Base-by-base conservation (phyloP, 2,797 vertebrate species). In the Sebastes nivosus region DNA sequence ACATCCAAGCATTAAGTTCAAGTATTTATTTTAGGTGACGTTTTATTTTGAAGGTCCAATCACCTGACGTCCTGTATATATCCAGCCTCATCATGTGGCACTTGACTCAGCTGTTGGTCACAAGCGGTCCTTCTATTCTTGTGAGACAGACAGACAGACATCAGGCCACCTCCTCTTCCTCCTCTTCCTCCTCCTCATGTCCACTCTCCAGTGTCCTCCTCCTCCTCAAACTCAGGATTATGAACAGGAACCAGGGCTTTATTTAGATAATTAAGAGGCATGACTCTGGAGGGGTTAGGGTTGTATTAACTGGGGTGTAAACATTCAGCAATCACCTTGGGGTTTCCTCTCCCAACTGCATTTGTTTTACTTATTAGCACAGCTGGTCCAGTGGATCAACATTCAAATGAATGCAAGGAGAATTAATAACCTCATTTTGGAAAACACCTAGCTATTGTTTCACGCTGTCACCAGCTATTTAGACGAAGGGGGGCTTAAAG, bases 101-200 rank as follows among this genome's bases (percentile, higher is more conserved):
- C 73, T 92, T 89, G 79, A 89, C 83, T 73, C 75, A 83, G 82
- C 85, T 84, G 89, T 87, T 85, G 91, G 88, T 16, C 78, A 84
- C 88, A 61, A 92, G 84, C 90, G 92, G 89, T 76, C 75, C 86
- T 92, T 81, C 79, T 91, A 89, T 93, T 94, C 92, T 84, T 92
- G 89, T 86, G 89, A 88, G 90, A 89, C 92, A 84, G 92, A 83
- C 93, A 84, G 92, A 89, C 95, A 94, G 93, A 91, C 94, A 91
- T 93, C 91, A 92, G 87, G 87, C 92, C 90, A 77, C 89, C 85
- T 89, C 88, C 91, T 94, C 85, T 83, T 86, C 87, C 81, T 87
- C 89, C 82, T 89, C 88, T 91, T 94, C 85, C 83, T 86, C 87
- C 83, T 87, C 82, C 72, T 79, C 68, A 5, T 74, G 80, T 84